A percentile compares a stretch with the other conserved stretches of the same genome.
These are phyloP conservation scores for Zaprionus taronus DNA, from an alignment of 1,140 invertebrate species.

Conservation along the genomic window DNA sequence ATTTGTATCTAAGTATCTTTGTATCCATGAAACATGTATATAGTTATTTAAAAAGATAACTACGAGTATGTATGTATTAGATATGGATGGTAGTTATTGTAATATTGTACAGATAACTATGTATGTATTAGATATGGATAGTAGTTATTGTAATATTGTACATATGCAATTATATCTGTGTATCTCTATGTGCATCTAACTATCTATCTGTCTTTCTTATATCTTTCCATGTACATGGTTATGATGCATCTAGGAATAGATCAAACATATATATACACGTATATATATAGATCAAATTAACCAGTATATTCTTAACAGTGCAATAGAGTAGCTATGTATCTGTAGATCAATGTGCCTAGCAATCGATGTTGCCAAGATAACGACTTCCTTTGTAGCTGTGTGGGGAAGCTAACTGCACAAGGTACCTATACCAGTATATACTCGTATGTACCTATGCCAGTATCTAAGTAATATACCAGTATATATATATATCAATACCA, in stretches of 20 bases:
- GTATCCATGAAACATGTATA: neutral
- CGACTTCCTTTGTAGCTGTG: no score
- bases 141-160: no score
- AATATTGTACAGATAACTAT: no score
- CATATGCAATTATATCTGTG: no score
- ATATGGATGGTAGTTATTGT: no score
- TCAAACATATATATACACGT: no score
- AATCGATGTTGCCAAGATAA: neutral
- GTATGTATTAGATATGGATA: no score
- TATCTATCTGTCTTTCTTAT: neutral
- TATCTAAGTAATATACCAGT: neutral
- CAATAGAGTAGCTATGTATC: neutral
- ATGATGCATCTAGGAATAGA: no score
- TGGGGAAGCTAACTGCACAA: neutral
- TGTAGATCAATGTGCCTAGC: neutral
- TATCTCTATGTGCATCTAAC: neutral
- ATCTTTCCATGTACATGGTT: no score
- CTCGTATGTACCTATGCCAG: neutral
- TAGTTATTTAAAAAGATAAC: neutral
- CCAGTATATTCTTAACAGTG: neutral
- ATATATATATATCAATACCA: neutral
- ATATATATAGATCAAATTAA: no score
- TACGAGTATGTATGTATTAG: no score
- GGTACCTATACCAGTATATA: neutral
- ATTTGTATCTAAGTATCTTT: neutral